Conservation (phyloP, 2,797 vertebrate species). For the Megaceryle alcyon region DNA sequence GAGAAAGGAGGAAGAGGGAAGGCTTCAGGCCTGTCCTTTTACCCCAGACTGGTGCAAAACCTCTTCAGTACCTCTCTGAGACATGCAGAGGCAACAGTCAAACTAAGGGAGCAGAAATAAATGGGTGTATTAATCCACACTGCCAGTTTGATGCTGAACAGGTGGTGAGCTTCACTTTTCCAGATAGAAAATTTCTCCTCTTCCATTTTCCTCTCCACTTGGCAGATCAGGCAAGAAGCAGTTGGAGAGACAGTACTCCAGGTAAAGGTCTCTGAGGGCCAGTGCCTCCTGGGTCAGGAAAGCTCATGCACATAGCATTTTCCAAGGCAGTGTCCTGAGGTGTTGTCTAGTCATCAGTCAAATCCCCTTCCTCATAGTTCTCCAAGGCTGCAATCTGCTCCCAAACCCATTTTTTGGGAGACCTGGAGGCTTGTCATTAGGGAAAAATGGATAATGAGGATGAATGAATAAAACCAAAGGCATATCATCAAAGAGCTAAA, state of each 20-base stretch:
- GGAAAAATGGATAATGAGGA: neutral
- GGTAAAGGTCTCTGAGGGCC: fast-evolving
- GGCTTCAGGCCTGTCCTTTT: neutral
- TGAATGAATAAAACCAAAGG: neutral
- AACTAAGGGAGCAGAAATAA: neutral
- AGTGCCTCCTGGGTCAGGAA: neutral
- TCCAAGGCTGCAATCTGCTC: neutral
- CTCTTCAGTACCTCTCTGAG: neutral
- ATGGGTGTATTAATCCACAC: fast-evolving
- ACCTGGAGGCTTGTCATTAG: neutral
- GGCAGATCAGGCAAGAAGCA: neutral
- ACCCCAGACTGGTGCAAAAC: neutral
- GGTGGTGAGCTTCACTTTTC: neutral
- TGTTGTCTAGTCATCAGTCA: neutral
- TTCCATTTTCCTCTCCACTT: neutral
- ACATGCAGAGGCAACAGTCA: neutral
- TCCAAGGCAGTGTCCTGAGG: neutral
- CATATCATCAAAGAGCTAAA: neutral
- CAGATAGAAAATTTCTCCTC: neutral
- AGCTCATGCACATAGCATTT: neutral
- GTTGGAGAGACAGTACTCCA: neutral
- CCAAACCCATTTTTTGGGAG: neutral
- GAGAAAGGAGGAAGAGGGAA: too few relatives aligned
- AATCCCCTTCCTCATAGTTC: fast-evolving
- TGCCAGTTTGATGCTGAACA: neutral